Evolutionary conservation across 2,888 invertebrate genomes (phyloP), one percentile per base, ranked within the genome.

Genomic region (Lordiphosa fenestrarum): DNA sequence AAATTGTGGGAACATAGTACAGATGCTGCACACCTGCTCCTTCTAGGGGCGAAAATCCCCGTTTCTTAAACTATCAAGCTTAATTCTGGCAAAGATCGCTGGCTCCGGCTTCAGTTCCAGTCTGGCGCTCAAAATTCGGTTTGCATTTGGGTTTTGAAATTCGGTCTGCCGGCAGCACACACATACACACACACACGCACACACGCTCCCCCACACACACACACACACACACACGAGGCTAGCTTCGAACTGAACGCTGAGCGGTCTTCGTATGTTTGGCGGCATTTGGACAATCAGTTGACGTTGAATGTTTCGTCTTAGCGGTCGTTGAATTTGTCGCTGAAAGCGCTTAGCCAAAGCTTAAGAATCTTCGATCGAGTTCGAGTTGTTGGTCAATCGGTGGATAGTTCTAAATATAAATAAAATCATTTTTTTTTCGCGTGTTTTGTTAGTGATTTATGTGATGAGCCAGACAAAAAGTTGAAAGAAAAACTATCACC

Each of bases 281-380:
- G 71, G 67, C 66, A 65, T 69, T 84, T 84, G 73, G 73, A 67
- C 70, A 70, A 78, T 87, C 84, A 87, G 87, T 87, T 84, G 74
- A 74, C 83, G 81, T 84, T 86, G 78, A 86, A 86, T 77, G 80
- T 85, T 83, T 74, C 86, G 83, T 80, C 86, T 87, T 73, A 70
- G 71, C 87, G 85, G 87, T 87, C 86, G 86, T 68, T 78, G 53
- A 65, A 66, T 55, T 61, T 47, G 51, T 60, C 68, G 78, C 71
- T 77, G 52, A 44, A 21, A 19, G 19, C 19, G 19, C 19, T 4
- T 19, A 19, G 4, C 19, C 19, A 19, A 19, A 15, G 15, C 35
- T 15, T 12, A 47, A 44, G 30, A 53, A 41, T 25, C 25, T 25
- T 6, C 25, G 25, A 25, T 25, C 25, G 25, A 25, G 25, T 25